Evolutionary conservation across 1,140 invertebrate species (phyloP), one percentile per base, ranked within the genome.

Genomic region (Achroia grisella): DNA sequence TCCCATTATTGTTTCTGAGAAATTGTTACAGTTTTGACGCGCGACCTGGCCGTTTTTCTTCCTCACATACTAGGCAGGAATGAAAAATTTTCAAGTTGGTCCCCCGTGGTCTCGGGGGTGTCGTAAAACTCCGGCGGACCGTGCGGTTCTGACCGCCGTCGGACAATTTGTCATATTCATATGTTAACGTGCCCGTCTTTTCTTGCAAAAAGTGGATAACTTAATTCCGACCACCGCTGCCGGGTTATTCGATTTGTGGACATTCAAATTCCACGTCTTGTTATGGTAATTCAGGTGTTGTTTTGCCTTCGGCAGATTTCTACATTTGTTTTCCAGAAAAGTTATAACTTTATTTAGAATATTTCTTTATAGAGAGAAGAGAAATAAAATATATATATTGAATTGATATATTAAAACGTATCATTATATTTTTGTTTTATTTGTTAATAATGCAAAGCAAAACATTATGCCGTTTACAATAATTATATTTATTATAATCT

Each of bases 131-230:
- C 71, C 37, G 68, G 42, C 64, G 59, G 68, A 59, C 78, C 59
- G 65, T 17, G 12, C 9, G 10, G 35, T 14, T 44, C 67, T 54
- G 70, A 68, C 77, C 72, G 65, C 65, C 60, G 63, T 37, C 75
- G 60, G 60, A 77, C 80, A 84, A 84, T 84, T 84, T 84, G 77
- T 84, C 80, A 84, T 81, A 84, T 84, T 84, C 80, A 84, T 84
- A 84, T 84, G 80, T 84, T 81, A 84, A 84, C 77, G 73, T 76
- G 71, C 49, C 64, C 75, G 77, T 77, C 75, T 81, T 80, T 81
- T 84, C 77, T 80, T 81, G 71, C 77, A 84, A 84, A 84, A 84
- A 81, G 71, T 71, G 77, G 74, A 75, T 84, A 84, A 84, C 80
- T 79, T 81, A 78, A 81, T 80, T 80, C 71, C 60, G 56, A 50